These are phyloP conservation scores for Nephrocerus scutellatus DNA, from an alignment of 2,888 invertebrate genomes.

Conservation along the genomic window DNA sequence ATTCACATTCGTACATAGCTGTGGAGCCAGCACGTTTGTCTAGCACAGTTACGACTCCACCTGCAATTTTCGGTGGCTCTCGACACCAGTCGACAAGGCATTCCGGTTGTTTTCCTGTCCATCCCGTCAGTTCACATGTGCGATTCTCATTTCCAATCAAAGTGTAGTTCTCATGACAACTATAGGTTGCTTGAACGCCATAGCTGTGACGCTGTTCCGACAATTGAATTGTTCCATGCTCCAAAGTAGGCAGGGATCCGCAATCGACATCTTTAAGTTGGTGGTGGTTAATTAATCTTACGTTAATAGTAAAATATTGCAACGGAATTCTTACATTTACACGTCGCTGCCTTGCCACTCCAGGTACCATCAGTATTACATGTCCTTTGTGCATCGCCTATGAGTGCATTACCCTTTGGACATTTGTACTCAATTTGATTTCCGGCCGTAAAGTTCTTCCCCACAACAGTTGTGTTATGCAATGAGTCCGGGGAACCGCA, in stretches of 20 bases:
- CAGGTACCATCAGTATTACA: slow-evolving; percentile 74
- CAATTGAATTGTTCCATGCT: slow-evolving; percentile 65
- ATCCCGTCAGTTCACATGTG: slow-evolving; percentile 68
- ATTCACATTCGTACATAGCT: slow-evolving; percentile 72
- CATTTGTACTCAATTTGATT: slow-evolving; percentile 67
- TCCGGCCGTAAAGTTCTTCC: slow-evolving; percentile 62
- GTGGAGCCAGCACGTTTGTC: slow-evolving; percentile 74
- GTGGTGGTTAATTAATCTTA: too few species aligned
- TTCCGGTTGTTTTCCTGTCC: slow-evolving; percentile 72
- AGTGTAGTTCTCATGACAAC: slow-evolving; percentile 79
- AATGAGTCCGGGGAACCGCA: slow-evolving; percentile 85
- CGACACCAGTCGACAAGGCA: slow-evolving; percentile 86
- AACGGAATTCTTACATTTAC: slow-evolving; percentile 66
- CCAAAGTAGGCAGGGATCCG: slow-evolving; percentile 59
- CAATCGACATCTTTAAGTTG: slow-evolving; percentile 85
- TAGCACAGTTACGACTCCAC: slow-evolving; percentile 62
- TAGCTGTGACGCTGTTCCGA: slow-evolving; percentile 68
- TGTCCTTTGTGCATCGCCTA: slow-evolving; percentile 61
- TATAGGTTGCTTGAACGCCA: slow-evolving; percentile 68
- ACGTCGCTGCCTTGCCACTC: slow-evolving; percentile 73
- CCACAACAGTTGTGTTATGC: slow-evolving; percentile 73
- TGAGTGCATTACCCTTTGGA: slow-evolving; percentile 72
- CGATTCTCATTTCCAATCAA: slow-evolving; percentile 67
- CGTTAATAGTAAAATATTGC: not conserved
- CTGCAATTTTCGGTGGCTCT: slow-evolving; percentile 69